These are phyloP conservation scores for Acromyrmex echinatior DNA, from an alignment of 1,140 invertebrate species.

Conservation along the genomic window DNA sequence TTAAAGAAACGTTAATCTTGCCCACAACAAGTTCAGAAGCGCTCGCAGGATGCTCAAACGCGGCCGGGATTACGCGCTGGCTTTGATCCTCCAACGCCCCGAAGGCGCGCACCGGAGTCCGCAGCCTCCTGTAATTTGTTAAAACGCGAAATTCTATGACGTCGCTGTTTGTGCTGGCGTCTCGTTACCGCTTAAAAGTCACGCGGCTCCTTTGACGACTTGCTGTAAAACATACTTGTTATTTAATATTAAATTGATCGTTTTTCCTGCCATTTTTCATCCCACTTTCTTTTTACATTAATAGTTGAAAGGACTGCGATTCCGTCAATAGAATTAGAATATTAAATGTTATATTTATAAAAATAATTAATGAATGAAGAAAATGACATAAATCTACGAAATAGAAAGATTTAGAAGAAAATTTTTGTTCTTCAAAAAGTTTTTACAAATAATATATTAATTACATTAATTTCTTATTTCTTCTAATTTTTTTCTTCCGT, in stretches of 20 bases:
- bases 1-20: slow-evolving; percentile 87
- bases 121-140: slow-evolving; percentile 82
- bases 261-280: not conserved
- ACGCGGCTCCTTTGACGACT: slow-evolving; percentile 46
- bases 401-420: not conserved
- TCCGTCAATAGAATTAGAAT: not conserved
- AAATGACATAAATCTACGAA: not conserved
- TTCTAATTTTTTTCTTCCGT: not conserved
- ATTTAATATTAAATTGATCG: not conserved
- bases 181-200: slow-evolving; percentile 53
- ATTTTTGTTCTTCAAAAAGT: not conserved
- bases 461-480: not conserved
- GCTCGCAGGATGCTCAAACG: slow-evolving; percentile 79
- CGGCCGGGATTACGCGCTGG: slow-evolving; percentile 78
- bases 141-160: slow-evolving; percentile 82
- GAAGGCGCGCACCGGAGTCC: slow-evolving; percentile 54
- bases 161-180: slow-evolving; percentile 59
- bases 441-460: not conserved
- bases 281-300: slow-evolving; percentile 1
- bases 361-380: not conserved
- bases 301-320: not conserved
- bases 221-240: slow-evolving; percentile 26
- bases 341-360: not conserved
- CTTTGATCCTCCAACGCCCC: slow-evolving; percentile 81
- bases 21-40: slow-evolving; percentile 85